A percentile compares a stretch with the other conserved stretches of the same genome.
These are phyloP conservation scores for Lycaena phlaeas DNA, from an alignment of 2,888 invertebrate genomes.

Conservation along the genomic window DNA sequence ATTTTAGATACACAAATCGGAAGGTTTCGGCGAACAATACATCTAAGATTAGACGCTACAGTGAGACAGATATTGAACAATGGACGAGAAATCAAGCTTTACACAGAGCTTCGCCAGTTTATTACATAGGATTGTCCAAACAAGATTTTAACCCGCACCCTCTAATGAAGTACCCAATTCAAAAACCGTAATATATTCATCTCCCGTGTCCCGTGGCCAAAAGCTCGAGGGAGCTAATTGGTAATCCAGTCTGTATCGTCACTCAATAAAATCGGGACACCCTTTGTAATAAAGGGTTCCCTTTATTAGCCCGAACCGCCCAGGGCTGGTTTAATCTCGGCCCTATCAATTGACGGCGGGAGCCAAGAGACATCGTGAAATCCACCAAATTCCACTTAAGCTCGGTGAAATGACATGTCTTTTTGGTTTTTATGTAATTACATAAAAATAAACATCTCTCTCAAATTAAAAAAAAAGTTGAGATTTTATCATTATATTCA, in stretches of 20 bases:
- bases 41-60: too few species aligned
- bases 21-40: too few species aligned
- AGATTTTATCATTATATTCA: too few species aligned
- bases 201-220: constrained; percentile 1
- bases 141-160: constrained; percentile 6
- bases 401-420: neutral
- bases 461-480: too few species aligned
- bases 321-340: neutral
- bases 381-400: neutral
- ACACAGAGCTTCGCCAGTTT: too few species aligned
- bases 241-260: constrained; percentile 14
- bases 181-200: constrained; percentile 8
- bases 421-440: too few species aligned
- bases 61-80: too few species aligned
- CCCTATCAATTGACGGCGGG: neutral
- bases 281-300: constrained; percentile 27
- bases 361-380: neutral
- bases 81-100: too few species aligned
- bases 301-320: constrained; percentile 5
- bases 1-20: too few species aligned
- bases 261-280: constrained; percentile 51
- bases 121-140: neutral
- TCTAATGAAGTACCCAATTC: neutral
- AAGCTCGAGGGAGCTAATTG: constrained; percentile 8
- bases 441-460: too few species aligned